phyloP scores from a whole-genome alignment of 30 jellyfish, hydroid and myxozoan genomes.

The Turritopsis dohrnii region DNA sequence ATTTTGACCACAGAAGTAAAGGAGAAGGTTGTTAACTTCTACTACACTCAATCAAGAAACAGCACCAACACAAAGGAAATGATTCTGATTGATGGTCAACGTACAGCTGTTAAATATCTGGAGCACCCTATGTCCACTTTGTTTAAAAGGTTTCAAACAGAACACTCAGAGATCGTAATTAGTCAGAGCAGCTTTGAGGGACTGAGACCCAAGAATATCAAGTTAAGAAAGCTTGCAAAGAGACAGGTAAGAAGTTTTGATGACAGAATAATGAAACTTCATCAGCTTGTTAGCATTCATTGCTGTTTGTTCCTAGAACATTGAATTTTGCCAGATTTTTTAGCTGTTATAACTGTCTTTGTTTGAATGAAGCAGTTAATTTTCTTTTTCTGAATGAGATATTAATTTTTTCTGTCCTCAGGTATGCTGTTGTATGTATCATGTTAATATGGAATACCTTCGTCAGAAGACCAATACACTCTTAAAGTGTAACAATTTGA shows the following conservation, averaged over 20 bases:
- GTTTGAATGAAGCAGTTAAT: no score
- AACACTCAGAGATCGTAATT: slow-evolving; percentile 35
- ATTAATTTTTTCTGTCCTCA: no score
- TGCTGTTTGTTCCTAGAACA: no score
- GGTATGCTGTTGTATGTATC: slow-evolving; percentile 53
- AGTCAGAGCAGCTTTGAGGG: slow-evolving; percentile 51
- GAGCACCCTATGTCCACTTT: slow-evolving; percentile 29
- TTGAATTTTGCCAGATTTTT: no score
- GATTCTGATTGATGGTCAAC: slow-evolving; percentile 35
- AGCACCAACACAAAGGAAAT: slow-evolving; percentile 35
- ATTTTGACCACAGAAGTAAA: slow-evolving; percentile 37
- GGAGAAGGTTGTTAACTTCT: slow-evolving; percentile 34
- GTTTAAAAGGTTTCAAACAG: slow-evolving; percentile 11
- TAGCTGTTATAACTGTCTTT: no score
- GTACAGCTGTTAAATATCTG: slow-evolving; percentile 20
- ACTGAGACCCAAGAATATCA: slow-evolving; percentile 44
- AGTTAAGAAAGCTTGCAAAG: slow-evolving; percentile 27
- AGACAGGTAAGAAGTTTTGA: no score
- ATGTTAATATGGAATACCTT: slow-evolving; percentile 41
- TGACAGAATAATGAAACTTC: no score
- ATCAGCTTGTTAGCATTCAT: no score
- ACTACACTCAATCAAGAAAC: slow-evolving; percentile 38
- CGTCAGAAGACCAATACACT: slow-evolving; percentile 41
- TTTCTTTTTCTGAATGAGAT: no score
- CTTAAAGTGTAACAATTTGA: slow-evolving; percentile 29